Evolutionary conservation across 2,797 vertebrate genomes (phyloP).

Genomic region (Parambassis ranga): DNA sequence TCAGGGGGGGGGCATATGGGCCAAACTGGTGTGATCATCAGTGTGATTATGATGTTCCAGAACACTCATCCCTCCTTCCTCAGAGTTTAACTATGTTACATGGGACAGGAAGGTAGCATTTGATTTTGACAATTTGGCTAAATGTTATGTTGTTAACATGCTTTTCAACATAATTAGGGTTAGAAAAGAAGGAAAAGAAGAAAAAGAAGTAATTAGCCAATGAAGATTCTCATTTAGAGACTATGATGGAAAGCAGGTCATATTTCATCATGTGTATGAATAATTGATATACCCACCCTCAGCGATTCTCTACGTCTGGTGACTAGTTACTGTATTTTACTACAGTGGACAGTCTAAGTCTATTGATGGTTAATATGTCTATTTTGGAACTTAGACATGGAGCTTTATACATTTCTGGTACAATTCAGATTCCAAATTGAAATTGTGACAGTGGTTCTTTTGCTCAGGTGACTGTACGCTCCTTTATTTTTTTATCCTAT

Average conservation of each 20-base stretch:
- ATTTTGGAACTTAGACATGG: not conserved
- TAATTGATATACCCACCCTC: conserved; percentile 52
- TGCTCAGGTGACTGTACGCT: conserved; percentile 17
- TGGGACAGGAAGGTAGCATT: no score
- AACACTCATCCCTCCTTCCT: no score
- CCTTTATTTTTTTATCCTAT: not conserved
- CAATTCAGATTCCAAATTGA: conserved; percentile 9
- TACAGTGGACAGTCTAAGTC: no score
- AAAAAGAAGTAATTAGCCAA: no score
- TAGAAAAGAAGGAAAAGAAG: no score
- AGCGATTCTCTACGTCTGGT: conserved; percentile 31
- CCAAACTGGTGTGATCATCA: no score
- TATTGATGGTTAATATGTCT: conserved; percentile 16
- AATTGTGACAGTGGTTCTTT: not conserved
- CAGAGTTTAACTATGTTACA: no score
- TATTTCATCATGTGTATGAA: conserved; percentile 51
- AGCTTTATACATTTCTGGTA: conserved; percentile 20
- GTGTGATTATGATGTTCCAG: no score
- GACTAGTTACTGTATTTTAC: conserved; percentile 35
- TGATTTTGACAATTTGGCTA: no score
- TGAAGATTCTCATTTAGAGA: conserved; percentile 2
- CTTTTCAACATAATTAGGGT: no score
- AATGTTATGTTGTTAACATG: no score
- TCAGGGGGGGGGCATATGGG: no score
- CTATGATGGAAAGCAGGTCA: conserved; percentile 7